Conservation (phyloP, 2,888 invertebrate species). For the Erebia aethiops region DNA sequence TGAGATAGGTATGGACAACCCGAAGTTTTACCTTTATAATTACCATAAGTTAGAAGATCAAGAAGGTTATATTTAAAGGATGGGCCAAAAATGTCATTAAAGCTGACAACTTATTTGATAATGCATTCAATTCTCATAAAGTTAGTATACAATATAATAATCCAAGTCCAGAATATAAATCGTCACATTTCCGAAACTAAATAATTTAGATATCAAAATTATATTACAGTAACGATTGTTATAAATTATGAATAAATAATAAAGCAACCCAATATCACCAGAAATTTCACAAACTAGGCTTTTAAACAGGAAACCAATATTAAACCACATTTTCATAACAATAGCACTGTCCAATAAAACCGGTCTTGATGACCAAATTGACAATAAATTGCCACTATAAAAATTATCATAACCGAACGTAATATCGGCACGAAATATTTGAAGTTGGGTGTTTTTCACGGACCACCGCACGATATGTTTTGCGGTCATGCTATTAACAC, state of each 20-base stretch:
- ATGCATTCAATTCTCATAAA: no score
- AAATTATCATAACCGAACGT: constrained; percentile 24
- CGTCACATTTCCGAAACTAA: no score
- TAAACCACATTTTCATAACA: constrained; percentile 22
- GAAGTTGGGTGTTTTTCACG: constrained; percentile 1
- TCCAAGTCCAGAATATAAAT: no score
- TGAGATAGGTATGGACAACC: constrained; percentile 5
- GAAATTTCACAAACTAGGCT: constrained; percentile 16
- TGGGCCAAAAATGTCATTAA: no score
- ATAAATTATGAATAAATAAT: constrained; percentile 1
- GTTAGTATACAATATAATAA: no score
- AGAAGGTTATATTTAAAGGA: background rate
- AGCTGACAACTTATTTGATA: no score
- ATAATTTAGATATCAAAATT: background rate
- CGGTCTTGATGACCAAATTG: constrained; percentile 23
- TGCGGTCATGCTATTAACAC: background rate
- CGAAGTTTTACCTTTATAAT: background rate
- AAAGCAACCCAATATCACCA: constrained; percentile 10
- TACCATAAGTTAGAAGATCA: background rate
- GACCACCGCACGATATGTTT: background rate
- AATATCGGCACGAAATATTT: constrained; percentile 21
- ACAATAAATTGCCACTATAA: constrained; percentile 25
- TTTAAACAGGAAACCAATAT: constrained; percentile 19
- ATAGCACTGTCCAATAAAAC: constrained; percentile 22
- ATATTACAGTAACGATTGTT: background rate